A percentile compares a stretch with the other conserved stretches of the same genome.
Conservation (phyloP, 2,888 invertebrate species). For the Allolobophora icterica region DNA sequence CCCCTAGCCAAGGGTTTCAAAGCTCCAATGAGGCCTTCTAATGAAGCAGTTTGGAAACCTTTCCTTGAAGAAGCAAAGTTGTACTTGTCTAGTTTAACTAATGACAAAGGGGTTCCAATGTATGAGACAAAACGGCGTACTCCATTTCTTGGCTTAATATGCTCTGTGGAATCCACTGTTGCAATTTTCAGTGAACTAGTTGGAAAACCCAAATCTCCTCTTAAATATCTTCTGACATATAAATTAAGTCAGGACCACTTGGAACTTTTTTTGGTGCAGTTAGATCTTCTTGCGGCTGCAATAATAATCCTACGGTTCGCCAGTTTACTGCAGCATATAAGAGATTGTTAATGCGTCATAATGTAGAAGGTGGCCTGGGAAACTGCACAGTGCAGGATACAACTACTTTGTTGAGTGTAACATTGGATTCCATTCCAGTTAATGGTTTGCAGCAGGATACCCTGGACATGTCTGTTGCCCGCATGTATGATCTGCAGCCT, state of each 20-base stretch:
- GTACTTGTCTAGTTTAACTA: background rate
- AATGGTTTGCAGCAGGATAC: no score
- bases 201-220: background rate
- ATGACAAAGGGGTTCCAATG: background rate
- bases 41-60: no score
- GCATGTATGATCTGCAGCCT: no score
- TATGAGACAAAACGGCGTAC: background rate
- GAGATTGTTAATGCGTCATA: no score
- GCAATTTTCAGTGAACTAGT: background rate
- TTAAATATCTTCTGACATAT: background rate
- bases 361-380: no score
- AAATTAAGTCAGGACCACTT: background rate
- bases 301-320: background rate
- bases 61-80: background rate
- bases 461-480: no score
- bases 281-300: background rate
- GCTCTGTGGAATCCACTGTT: background rate
- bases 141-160: background rate
- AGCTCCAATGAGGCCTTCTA: no score
- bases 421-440: no score
- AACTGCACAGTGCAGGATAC: no score
- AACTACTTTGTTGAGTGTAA: no score
- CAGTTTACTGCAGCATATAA: no score
- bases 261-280: background rate
- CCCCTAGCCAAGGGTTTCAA: no score